These are phyloP conservation scores for Aquatica leii DNA, from an alignment of 2,888 invertebrate species.

Conservation along the genomic window DNA sequence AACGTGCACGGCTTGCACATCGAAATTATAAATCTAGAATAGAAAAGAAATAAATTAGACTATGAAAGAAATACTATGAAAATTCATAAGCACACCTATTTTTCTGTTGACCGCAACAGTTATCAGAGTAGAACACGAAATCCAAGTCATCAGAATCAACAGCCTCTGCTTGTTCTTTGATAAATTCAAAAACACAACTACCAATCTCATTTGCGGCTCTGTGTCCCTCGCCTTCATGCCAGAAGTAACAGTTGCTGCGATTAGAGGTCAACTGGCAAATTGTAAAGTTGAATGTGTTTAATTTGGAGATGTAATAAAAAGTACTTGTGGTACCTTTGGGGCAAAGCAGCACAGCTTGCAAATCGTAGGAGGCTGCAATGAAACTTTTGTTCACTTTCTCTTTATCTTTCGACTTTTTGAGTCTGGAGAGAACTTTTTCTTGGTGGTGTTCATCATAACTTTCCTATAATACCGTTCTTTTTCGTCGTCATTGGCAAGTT, in stretches of 20 bases:
- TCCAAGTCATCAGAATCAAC: not conserved
- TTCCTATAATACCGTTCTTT: constrained; percentile 13
- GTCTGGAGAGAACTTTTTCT: constrained; percentile 33
- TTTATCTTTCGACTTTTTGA: constrained; percentile 36
- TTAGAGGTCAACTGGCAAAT: constrained; percentile 23
- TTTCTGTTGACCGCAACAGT: constrained; percentile 7
- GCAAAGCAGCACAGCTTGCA: constrained; percentile 38
- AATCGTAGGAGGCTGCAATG: constrained; percentile 15
- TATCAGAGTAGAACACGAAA: not conserved
- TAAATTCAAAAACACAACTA: not conserved
- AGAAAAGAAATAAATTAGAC: too few relatives aligned
- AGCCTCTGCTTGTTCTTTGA: not conserved
- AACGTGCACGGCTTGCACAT: not conserved
- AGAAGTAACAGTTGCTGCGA: constrained; percentile 32
- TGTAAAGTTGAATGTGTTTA: constrained; percentile 20
- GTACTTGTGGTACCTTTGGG: constrained; percentile 29
- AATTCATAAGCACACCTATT: not conserved
- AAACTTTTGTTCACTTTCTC: constrained; percentile 14
- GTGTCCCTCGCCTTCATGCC: not conserved
- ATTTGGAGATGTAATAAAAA: constrained; percentile 41
- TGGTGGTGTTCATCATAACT: constrained; percentile 26
- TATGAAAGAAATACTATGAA: too few relatives aligned
- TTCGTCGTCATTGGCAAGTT: constrained; percentile 14
- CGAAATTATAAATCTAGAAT: too few relatives aligned
- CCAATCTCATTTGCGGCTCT: constrained; percentile 2